Evolutionary conservation across 2,113 vertebrate genomes (phyloP).

Genomic region (Nesogale talazaci): DNA sequence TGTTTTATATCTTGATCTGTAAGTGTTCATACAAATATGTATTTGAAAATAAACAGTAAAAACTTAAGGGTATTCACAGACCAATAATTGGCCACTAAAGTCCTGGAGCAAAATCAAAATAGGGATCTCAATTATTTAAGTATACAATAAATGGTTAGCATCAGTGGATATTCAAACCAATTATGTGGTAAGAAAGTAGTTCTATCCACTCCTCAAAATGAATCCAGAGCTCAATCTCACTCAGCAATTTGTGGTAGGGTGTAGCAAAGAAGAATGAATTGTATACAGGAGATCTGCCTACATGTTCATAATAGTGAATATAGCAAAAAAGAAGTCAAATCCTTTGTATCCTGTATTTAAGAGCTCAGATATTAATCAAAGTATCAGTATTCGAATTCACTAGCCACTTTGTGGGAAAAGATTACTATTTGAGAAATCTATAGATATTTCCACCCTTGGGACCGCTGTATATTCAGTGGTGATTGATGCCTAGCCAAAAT

Average conservation of each 20-base stretch:
- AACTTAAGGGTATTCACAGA: background rate
- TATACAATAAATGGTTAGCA: too few species aligned
- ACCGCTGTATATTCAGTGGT: too few species aligned
- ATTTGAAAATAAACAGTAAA: background rate
- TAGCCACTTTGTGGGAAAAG: too few species aligned
- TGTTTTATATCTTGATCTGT: background rate
- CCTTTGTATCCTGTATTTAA: too few species aligned
- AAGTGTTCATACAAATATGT: background rate
- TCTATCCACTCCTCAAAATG: background rate
- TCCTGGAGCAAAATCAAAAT: background rate
- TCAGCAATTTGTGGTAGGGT: background rate
- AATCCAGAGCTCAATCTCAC: background rate
- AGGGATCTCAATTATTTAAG: background rate
- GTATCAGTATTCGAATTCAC: too few species aligned
- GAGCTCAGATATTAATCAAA: too few species aligned
- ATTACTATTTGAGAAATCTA: too few species aligned
- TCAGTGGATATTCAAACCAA: background rate
- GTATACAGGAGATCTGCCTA: background rate
- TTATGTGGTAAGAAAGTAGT: background rate
- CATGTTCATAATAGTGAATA: background rate
- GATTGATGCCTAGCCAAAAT: too few species aligned
- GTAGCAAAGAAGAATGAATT: background rate
- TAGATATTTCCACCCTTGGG: too few species aligned
- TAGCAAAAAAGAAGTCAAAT: background rate
- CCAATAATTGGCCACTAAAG: background rate